Conservation (phyloP, 2,113 vertebrate genomes). For the Oryzias curvinotus region DNA sequence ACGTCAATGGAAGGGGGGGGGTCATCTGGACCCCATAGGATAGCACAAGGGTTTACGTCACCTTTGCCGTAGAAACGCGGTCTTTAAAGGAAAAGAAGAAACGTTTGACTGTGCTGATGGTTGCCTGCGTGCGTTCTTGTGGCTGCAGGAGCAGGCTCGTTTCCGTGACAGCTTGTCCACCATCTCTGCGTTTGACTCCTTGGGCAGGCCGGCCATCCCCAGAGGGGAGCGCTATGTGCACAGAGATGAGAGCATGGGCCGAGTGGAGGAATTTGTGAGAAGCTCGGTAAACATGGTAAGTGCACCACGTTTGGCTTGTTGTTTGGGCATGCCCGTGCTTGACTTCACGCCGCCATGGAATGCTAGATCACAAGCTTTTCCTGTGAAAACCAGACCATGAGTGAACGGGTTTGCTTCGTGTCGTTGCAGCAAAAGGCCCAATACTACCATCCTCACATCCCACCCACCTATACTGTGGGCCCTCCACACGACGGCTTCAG, state of each 20-base stretch:
- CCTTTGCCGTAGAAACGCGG: no score
- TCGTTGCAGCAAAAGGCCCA: slow-evolving; percentile 58
- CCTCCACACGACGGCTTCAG: slow-evolving; percentile 53
- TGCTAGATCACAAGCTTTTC: slow-evolving; percentile 11
- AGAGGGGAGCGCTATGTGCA: slow-evolving; percentile 55
- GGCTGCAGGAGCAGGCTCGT: slow-evolving; percentile 57
- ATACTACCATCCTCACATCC: slow-evolving; percentile 65
- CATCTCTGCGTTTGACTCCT: slow-evolving; percentile 77
- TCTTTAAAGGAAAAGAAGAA: neutral
- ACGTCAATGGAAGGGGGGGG: no score
- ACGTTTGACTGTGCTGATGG: neutral
- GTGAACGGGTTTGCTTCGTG: slow-evolving; percentile 1
- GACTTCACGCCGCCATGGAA: slow-evolving; percentile 24
- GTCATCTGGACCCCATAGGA: no score
- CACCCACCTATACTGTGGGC: slow-evolving; percentile 33
- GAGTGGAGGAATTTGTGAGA: slow-evolving; percentile 68
- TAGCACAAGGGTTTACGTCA: no score
- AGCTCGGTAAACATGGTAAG: slow-evolving; percentile 63
- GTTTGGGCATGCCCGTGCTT: slow-evolving; percentile 28
- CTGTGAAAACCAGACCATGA: slow-evolving; percentile 13
- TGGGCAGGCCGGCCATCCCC: slow-evolving; percentile 64
- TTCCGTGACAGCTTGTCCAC: slow-evolving; percentile 86
- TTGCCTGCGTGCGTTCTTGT: neutral
- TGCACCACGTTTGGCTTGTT: neutral
- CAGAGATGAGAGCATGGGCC: slow-evolving; percentile 52